Evolutionary conservation across 2,888 invertebrate genomes (phyloP).

Genomic region (Orchestes rusci): DNA sequence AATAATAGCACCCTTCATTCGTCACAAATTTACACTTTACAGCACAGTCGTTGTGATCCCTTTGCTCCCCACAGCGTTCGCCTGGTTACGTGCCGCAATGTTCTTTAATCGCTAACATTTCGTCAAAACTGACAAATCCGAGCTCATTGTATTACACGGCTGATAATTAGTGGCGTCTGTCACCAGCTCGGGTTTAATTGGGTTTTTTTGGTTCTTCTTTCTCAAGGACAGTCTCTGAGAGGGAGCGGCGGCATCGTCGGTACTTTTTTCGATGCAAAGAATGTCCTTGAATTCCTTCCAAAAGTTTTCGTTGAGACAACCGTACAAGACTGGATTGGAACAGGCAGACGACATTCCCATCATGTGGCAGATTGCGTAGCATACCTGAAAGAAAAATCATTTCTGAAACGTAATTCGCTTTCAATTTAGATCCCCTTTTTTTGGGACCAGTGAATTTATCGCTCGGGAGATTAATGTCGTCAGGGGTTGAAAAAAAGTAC

Average conservation of each 20-base stretch:
- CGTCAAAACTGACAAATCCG: conserved; percentile 44
- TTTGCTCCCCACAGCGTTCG: conserved; percentile 14
- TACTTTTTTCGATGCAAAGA: conserved; percentile 49
- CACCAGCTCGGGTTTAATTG: conserved; percentile 29
- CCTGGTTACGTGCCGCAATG: conserved; percentile 27
- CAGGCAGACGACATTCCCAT: conserved; percentile 81
- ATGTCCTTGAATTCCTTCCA: conserved; percentile 81
- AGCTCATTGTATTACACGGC: conserved; percentile 47
- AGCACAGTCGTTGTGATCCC: conserved; percentile 9
- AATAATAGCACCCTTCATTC: no score
- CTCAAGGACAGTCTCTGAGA: conserved; percentile 46
- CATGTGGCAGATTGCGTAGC: conserved; percentile 43
- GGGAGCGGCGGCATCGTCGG: conserved; percentile 36
- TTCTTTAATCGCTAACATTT: conserved; percentile 42
- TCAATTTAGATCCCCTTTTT: no score
- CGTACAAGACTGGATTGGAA: conserved; percentile 85
- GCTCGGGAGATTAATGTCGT: no score
- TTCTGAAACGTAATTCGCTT: neutral
- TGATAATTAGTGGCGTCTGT: conserved; percentile 40
- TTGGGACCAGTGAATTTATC: no score
- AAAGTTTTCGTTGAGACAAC: conserved; percentile 92
- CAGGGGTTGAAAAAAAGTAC: conserved; percentile 17
- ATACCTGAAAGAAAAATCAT: conserved; percentile 28
- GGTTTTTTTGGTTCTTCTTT: conserved; percentile 34
- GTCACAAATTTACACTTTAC: no score